Conservation (phyloP, 2,888 invertebrate species). For the Netelia virgata region DNA sequence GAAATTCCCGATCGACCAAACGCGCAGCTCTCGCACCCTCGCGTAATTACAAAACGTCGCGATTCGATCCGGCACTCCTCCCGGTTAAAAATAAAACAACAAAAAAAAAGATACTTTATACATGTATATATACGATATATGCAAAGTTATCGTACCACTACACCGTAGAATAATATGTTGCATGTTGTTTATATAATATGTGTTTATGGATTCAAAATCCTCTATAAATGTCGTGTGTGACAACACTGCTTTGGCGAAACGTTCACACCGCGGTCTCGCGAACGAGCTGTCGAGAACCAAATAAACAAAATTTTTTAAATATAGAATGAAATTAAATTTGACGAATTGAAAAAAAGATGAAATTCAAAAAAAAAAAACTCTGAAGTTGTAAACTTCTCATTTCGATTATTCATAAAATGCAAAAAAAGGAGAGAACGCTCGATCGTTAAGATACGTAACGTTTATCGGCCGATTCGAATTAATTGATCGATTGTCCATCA, state of each 20-base stretch:
- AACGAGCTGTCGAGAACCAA: conserved; percentile 30
- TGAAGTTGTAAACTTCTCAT: conserved; percentile 13
- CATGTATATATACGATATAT: conserved; percentile 69
- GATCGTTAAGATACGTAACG: conserved; percentile 6
- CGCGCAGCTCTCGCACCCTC: neutral
- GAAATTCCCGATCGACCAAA: neutral
- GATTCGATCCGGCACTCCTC: neutral
- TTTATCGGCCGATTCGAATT: conserved; percentile 30
- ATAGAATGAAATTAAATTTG: conserved; percentile 48
- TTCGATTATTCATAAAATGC: conserved; percentile 31
- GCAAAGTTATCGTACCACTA: conserved; percentile 78
- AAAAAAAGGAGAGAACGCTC: conserved; percentile 34
- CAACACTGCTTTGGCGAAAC: conserved; percentile 75
- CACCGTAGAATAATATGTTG: conserved; percentile 84
- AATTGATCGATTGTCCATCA: conserved; percentile 19
- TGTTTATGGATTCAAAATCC: conserved; percentile 84
- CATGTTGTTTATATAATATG: conserved; percentile 85
- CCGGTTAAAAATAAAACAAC: conserved; percentile 33
- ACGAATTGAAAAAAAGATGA: conserved; percentile 35
- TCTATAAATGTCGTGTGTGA: conserved; percentile 83
- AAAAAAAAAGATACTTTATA: conserved; percentile 57
- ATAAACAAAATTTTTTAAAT: neutral
- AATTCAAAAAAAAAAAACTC: conserved; percentile 18
- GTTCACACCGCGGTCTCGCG: conserved; percentile 72
- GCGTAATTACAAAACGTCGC: neutral